These are phyloP conservation scores for Linnaemya vulpina DNA, from an alignment of 2,888 invertebrate genomes.

Conservation along the genomic window DNA sequence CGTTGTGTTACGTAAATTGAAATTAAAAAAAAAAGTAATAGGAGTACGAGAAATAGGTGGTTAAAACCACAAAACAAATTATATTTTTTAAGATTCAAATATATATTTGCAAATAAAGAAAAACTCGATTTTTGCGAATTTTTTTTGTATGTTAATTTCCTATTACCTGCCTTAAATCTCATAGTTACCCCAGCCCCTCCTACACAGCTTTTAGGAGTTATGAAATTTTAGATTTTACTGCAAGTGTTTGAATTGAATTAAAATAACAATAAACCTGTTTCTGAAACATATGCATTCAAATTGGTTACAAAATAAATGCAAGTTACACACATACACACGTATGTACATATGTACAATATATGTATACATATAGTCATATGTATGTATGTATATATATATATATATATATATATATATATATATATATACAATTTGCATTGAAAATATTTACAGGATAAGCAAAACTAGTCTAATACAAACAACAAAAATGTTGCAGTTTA, in stretches of 20 bases:
- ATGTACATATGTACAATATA: too few species aligned
- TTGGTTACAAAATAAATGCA: constrained; percentile 3
- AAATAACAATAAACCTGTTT: constrained; percentile 29
- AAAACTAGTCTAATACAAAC: not conserved
- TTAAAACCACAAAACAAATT: constrained; percentile 41
- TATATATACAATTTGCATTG: too few species aligned
- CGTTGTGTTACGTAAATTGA: constrained; percentile 61
- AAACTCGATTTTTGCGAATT: constrained; percentile 39
- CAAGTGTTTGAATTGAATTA: not conserved
- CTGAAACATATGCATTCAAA: not conserved
- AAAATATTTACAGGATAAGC: too few species aligned
- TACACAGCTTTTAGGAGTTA: constrained; percentile 2
- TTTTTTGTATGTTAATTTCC: constrained; percentile 39
- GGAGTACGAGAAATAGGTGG: constrained; percentile 36
- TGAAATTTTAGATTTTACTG: not conserved
- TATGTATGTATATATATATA: too few species aligned
- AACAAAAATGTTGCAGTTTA: too few species aligned
- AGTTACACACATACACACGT: not conserved
- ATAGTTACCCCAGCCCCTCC: constrained; percentile 6
- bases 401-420: not conserved
- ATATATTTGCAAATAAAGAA: constrained; percentile 11
- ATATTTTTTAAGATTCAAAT: constrained; percentile 2
- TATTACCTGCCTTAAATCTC: constrained; percentile 36
- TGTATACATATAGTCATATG: not conserved
- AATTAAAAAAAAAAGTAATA: constrained; percentile 41